Base-by-base conservation (phyloP, 2,888 invertebrate genomes). In the Chrysolina oricalcia region DNA sequence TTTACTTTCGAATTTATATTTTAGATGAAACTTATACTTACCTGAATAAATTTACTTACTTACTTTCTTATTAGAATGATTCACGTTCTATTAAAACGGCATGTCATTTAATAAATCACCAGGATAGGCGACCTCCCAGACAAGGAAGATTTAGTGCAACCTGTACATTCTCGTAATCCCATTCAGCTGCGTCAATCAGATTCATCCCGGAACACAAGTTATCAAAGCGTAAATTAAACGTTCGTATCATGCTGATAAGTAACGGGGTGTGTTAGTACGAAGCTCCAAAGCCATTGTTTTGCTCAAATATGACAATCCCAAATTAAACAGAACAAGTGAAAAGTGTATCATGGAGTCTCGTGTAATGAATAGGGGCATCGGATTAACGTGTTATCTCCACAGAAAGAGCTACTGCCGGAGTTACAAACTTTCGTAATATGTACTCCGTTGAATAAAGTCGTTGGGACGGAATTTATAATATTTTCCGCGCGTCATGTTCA, bases 401-500 rank as follows among this genome's bases (percentile, higher is more conserved):
- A n/a, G 53, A 53, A 53, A 53, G 53, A 53, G 21, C 17, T 53
- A 53, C 21, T 17, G 11, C 53, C 53, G 59, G 9, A 59, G 27
- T 59, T 59, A 15, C 6, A 13, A 27, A 59, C 23, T 59, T 59
- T 59, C 59, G 27, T 27, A 27, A 27, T 59, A 27, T 27, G 59
- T 23, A 27, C 13, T 59, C n/a, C 6, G 27, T 11, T 59, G 59
- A 59, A 59, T 59, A 15, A 59, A 59, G 15, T n/a, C 15, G 59
- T 59, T 35, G 59, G 59, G 27, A 27, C 27, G 59, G 59, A 59
- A 59, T 59, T 59, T n/a, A 59, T 53, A 21, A 53, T 59, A 27
- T 59, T 59, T 59, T 59, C 27, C n/a, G 59, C 59, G 27, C 27
- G 27, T 59, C 35, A 59, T 59, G 27, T 59, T 6, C 59, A 53